A percentile compares a stretch with the other conserved stretches of the same genome.
These are phyloP conservation scores for Rhagoletis pomonella DNA, from an alignment of 1,140 invertebrate genomes.

Conservation along the genomic window DNA sequence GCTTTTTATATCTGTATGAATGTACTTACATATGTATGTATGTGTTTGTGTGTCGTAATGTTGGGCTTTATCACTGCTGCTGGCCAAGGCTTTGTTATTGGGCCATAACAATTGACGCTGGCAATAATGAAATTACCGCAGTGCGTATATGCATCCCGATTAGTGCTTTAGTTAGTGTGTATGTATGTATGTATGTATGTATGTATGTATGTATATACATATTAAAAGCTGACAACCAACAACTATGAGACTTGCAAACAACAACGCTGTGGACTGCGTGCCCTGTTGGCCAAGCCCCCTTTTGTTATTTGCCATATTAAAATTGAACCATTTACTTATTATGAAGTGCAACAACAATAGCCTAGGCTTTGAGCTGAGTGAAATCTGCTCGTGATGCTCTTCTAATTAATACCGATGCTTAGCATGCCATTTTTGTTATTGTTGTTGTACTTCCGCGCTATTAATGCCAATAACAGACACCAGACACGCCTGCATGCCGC, in stretches of 20 bases:
- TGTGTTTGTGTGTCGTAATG: background rate
- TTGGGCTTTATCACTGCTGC: background rate
- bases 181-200: background rate
- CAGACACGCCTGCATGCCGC: background rate
- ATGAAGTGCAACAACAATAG: conserved; percentile 1
- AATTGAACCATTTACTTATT: conserved; percentile 43
- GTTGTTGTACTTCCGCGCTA: background rate
- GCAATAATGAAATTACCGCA: conserved; percentile 49
- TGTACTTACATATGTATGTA: background rate
- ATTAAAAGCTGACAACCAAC: background rate
- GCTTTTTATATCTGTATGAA: background rate
- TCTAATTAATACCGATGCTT: conserved; percentile 15
- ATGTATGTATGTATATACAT: background rate
- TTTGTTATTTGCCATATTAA: conserved; percentile 5
- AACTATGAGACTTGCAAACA: background rate
- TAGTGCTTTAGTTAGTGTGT: background rate
- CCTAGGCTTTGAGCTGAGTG: background rate
- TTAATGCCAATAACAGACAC: conserved; percentile 33
- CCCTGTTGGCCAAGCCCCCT: background rate
- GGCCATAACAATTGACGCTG: conserved; percentile 13
- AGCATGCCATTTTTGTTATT: background rate
- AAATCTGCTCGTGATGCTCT: background rate
- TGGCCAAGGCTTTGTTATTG: conserved; percentile 5
- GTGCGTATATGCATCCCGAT: conserved; percentile 35
- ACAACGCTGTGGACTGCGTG: background rate